Evolutionary conservation across 2,797 vertebrate genomes (phyloP), one percentile per base, ranked within the genome.

Genomic region (Coranthus polyacanthus): DNA sequence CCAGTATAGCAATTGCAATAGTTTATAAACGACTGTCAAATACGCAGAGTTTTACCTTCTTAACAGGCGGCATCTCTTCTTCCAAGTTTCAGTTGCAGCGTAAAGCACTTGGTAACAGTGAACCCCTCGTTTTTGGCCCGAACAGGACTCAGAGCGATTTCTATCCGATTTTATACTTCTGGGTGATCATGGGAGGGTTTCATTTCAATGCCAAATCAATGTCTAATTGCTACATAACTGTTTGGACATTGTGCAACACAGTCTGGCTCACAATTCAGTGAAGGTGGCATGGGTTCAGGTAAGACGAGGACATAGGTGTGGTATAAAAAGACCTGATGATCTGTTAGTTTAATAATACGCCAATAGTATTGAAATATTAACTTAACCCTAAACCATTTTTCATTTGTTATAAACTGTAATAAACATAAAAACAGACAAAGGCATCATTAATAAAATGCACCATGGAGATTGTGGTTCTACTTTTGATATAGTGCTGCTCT

Each of bases 61-160:
- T 87, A 15, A 21, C 74, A 8, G 75, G 83, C 72, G 85, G 81
- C 86, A 90, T 84, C 9, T 78, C 37, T 52, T 72, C 60, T 58
- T 71, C 52, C 71, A 55, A 20, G 36, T 45, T 54, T 68, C 75
- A 79, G 75, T 58, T 77, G 74, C 46, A 82, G 82, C 44, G 45
- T 44, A 4, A 58, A 82, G 70, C 73, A 71, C 82, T 82, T 68
- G 45, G 42, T 67, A 68, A 78, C 79, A 73, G 85, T 29, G 1
- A 80, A 68, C 39, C 32, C 42, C 36, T 56, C 3, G 5, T 26
- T 59, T 59, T 57, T 24, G n/a, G 15, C 46, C 43, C 12, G 6
- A 53, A 56, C 59, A 72, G 59, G 73, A 21, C 29, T 0, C 16
- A 51, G 42, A 44, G 2, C 7, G 1, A 18, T 6, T 51, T 1